Conservation (phyloP, 1,140 invertebrate species). For the Papilio aristodemus region DNA sequence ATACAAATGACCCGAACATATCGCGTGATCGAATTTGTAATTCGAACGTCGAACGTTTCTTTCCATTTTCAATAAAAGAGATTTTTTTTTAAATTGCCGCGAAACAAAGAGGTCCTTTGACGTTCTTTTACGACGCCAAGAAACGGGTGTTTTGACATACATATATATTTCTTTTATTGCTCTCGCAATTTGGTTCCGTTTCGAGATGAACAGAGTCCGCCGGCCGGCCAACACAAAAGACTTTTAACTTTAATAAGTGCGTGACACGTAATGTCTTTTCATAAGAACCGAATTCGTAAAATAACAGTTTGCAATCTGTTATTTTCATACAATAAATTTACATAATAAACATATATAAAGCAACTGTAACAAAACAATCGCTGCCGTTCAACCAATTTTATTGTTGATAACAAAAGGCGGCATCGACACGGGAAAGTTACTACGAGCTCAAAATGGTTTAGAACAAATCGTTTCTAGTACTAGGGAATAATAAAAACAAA, state of each 20-base stretch:
- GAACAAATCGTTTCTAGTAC: constrained; percentile 25
- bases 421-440: constrained; percentile 9
- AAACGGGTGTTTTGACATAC: constrained; percentile 60
- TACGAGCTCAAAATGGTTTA: not conserved
- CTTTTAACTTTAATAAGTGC: constrained; percentile 44
- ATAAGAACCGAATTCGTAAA: constrained; percentile 13
- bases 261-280: constrained; percentile 36
- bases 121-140: constrained; percentile 44
- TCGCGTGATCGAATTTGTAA: constrained; percentile 47
- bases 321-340: constrained; percentile 14
- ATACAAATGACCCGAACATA: constrained; percentile 28
- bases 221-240: constrained; percentile 36
- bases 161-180: constrained; percentile 52
- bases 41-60: constrained; percentile 43
- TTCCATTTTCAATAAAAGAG: constrained; percentile 42
- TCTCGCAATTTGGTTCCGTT: constrained; percentile 53
- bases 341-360: constrained; percentile 3
- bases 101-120: constrained; percentile 53
- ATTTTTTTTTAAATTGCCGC: constrained; percentile 49
- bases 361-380: not conserved
- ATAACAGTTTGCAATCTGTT: constrained; percentile 18
- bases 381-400: constrained; percentile 12
- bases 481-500: constrained; percentile 48
- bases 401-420: constrained; percentile 15
- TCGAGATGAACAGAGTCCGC: constrained; percentile 38